Percentiles rank a stretch among this genome's conserved stretches.
Evolutionary conservation across 1,140 invertebrate species (phyloP).

Genomic region (Eriosoma lanigerum): DNA sequence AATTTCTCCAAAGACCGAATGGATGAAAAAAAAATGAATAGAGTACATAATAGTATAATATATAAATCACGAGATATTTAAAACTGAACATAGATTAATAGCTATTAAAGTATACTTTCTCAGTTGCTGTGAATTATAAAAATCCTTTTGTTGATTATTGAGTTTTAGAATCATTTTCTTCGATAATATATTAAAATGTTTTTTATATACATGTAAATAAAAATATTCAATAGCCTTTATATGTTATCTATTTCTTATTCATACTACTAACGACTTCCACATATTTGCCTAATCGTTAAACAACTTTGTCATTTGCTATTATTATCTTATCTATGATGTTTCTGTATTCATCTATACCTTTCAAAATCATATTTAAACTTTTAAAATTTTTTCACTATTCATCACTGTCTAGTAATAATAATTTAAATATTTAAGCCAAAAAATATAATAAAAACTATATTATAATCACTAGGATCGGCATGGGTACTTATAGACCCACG

Average conservation of each 20-base stretch:
- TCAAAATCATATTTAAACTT: background rate
- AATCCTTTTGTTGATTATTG: background rate
- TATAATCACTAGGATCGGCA: no score
- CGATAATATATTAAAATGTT: background rate
- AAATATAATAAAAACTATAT: no score
- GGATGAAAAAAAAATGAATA: no score
- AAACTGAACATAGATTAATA: no score
- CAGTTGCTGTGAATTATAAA: background rate
- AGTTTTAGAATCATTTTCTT: background rate
- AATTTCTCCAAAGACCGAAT: no score
- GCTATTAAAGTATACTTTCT: no score
- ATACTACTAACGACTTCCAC: constrained; percentile 16
- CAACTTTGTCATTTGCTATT: background rate
- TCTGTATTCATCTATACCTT: background rate
- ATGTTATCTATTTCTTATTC: background rate
- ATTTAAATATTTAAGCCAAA: no score
- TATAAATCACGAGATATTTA: no score
- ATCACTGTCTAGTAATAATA: no score
- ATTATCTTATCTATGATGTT: background rate
- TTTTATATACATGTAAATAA: background rate
- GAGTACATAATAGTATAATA: no score
- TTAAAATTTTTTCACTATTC: background rate
- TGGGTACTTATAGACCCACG: no score
- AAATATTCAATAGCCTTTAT: background rate
- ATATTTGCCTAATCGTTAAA: background rate